Evolutionary conservation across 2,888 invertebrate genomes (phyloP).

Genomic region (Phortica magna): DNA sequence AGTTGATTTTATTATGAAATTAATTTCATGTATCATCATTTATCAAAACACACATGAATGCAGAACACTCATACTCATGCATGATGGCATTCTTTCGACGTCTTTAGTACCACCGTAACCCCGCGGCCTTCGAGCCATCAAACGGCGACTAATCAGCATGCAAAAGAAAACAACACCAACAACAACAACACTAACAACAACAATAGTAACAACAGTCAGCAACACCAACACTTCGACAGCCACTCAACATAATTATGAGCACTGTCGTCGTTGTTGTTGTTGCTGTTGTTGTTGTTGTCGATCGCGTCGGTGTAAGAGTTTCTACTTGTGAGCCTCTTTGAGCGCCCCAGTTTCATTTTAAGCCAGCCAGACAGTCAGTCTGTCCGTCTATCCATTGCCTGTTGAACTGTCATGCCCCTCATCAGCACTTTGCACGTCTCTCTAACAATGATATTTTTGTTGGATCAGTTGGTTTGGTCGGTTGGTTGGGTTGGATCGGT

Average conservation of each 20-base stretch:
- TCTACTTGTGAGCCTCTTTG: slow-evolving; percentile 65
- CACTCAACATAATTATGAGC: slow-evolving; percentile 73
- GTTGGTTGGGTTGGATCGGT: too few species aligned
- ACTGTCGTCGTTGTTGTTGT: slow-evolving; percentile 28
- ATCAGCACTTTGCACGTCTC: slow-evolving; percentile 40
- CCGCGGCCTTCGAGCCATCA: background rate
- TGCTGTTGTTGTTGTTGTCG: background rate
- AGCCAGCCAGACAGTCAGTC: slow-evolving; percentile 15
- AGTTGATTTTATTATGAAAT: slow-evolving; percentile 75
- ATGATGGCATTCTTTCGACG: slow-evolving; percentile 9
- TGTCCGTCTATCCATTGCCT: slow-evolving; percentile 31
- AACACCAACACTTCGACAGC: slow-evolving; percentile 51
- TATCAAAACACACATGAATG: slow-evolving; percentile 71
- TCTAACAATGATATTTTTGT: slow-evolving; percentile 65
- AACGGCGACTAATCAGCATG: slow-evolving; percentile 65
- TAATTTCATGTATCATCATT: slow-evolving; percentile 77
- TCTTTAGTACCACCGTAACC: slow-evolving; percentile 3
- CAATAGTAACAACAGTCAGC: slow-evolving; percentile 60
- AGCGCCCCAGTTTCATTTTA: slow-evolving; percentile 62
- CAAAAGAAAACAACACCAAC: slow-evolving; percentile 70
- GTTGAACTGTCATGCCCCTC: slow-evolving; percentile 37
- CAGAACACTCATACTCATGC: slow-evolving; percentile 3
- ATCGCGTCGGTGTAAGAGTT: slow-evolving; percentile 64
- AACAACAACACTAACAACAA: slow-evolving; percentile 64
- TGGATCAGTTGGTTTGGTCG: slow-evolving; percentile 11